These are phyloP conservation scores for Thunnus albacares DNA, from an alignment of 2,797 vertebrate species.

Conservation along the genomic window DNA sequence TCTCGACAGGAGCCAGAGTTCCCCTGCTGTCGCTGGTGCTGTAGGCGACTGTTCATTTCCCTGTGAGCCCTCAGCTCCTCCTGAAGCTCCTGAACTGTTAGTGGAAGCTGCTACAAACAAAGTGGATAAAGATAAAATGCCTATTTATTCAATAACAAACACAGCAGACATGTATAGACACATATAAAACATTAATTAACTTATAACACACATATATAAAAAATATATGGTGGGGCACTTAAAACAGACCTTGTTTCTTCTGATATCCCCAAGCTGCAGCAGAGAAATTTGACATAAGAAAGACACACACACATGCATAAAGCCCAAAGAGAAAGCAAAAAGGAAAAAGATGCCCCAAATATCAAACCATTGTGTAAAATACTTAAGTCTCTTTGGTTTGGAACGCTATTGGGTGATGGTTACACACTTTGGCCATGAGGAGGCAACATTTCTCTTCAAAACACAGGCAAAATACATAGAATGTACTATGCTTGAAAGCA, in stretches of 20 bases:
- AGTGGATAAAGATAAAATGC: conserved; percentile 14
- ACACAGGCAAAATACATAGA: not conserved
- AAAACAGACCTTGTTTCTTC: conserved; percentile 93
- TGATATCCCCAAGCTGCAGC: conserved; percentile 91
- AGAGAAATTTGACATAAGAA: conserved; percentile 81
- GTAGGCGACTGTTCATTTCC: conserved; percentile 93
- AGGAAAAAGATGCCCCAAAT: not conserved
- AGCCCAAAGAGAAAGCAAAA: conserved; percentile 23
- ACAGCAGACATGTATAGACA: conserved; percentile 18
- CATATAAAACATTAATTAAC: not conserved
- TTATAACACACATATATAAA: conserved; percentile 56
- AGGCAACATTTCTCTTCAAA: conserved; percentile 49
- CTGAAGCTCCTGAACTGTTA: conserved; percentile 96
- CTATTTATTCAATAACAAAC: not conserved
- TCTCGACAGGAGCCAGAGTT: conserved; percentile 73
- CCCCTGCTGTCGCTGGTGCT: conserved; percentile 88
- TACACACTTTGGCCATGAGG: conserved; percentile 53
- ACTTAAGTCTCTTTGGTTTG: not conserved
- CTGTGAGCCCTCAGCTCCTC: conserved; percentile 95
- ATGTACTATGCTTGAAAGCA: not conserved
- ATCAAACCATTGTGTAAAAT: conserved; percentile 19
- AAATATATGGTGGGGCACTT: not conserved
- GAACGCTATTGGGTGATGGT: conserved; percentile 10
- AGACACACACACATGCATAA: conserved; percentile 79
- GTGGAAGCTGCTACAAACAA: conserved; percentile 88